Evolutionary conservation across 2,888 invertebrate species (phyloP).

Genomic region (Pedicia rivosa): DNA sequence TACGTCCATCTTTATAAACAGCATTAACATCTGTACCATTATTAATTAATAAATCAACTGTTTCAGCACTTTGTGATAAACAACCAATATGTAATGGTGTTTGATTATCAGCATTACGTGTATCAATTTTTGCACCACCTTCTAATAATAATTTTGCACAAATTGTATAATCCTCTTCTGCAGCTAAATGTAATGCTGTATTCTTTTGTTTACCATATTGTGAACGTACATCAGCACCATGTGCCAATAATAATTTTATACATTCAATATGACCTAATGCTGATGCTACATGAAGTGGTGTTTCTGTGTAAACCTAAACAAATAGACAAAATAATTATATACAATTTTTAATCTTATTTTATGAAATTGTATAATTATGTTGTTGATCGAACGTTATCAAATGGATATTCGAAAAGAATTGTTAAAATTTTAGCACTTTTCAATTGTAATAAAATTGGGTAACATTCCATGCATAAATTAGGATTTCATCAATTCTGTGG

Average conservation of each 20-base stretch:
- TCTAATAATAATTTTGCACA: conserved; percentile 57
- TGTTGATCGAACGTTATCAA: no score
- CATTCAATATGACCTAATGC: conserved; percentile 52
- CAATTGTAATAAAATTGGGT: no score
- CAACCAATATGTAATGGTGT: conserved; percentile 76
- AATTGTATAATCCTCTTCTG: conserved; percentile 70
- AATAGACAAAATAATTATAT: conserved; percentile 1
- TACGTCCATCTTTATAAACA: conserved; percentile 56
- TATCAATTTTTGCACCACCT: conserved; percentile 59
- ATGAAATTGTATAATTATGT: conserved; percentile 2
- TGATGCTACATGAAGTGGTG: conserved; percentile 69
- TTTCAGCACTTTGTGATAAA: conserved; percentile 62
- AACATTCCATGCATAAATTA: no score
- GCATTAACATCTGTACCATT: conserved; percentile 47
- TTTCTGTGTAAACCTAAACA: conserved; percentile 60
- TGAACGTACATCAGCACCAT: conserved; percentile 66
- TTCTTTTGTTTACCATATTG: conserved; percentile 52
- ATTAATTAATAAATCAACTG: conserved; percentile 50
- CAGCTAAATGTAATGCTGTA: conserved; percentile 69
- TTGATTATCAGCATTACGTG: conserved; percentile 57
- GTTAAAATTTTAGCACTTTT: no score
- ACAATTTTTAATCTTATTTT: not conserved
- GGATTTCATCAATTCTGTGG: no score
- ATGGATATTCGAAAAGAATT: no score
- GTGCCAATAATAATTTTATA: conserved; percentile 52